Evolutionary conservation across 2,113 vertebrate species (phyloP), one percentile per base, ranked within the genome.

Genomic region (Cepphus grylle): DNA sequence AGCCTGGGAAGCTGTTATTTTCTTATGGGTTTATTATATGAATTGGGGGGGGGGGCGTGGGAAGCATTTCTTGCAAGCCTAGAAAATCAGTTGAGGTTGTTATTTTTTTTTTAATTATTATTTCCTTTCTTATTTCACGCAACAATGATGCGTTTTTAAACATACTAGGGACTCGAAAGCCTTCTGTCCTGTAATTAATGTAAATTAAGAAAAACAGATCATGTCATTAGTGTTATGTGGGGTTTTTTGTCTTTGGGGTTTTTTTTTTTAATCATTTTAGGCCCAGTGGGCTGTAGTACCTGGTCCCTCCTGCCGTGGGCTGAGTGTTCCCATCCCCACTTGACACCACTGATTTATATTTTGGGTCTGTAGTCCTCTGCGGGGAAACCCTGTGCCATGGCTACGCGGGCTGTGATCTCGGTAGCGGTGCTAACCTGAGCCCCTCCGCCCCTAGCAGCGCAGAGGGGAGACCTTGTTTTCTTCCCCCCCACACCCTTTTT

Each of bases 391-490:
- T 1, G 5, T 61, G 62, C 79, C 0, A 1, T 13, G 71, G 36
- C 59, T 40, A 5, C 2, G 6, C 70, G 0, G 17, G 32, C 87
- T 12, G 5, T 9, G 9, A 22, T 34, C 21, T 29, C 0, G 0
- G 12, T 7, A 50, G 71, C 65, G 0, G 17, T 11, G 9, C 43
- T 16, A 6, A 27, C 32, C 87, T 3, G 5, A 47, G 25, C 79
- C 40, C 45, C 12, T 55, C 52, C 4, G 4, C 20, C 25, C 45
- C 42, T 1, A 18, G 20, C 66, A 36, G 30, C 1, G 1, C 21
- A 8, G 8, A 20, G 12, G 3, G 17, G 32, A 65, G 5, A 47
- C 27, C 4, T 26, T 23, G 21, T 30, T 36, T 36, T 23, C 14
- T 49, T 43, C 11, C 36, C 17, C 11, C 10, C 4, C 0, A n/a